A percentile compares a stretch with the other conserved stretches of the same genome.
Evolutionary conservation across 2,888 invertebrate genomes (phyloP).

Genomic region (Agrotis clavis): DNA sequence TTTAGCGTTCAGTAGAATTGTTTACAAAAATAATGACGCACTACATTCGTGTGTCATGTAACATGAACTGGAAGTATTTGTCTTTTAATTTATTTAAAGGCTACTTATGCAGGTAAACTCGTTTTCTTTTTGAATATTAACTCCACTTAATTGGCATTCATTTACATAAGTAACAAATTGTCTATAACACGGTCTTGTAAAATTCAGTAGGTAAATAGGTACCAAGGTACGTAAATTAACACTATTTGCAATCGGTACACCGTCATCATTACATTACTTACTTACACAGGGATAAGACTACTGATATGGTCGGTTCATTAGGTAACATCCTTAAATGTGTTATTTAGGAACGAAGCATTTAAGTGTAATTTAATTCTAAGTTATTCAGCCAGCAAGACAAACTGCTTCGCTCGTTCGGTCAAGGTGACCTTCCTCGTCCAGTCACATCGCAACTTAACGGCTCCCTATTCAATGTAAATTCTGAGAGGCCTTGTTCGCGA

Average conservation of each 20-base stretch:
- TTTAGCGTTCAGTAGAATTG: slow-evolving; percentile 70
- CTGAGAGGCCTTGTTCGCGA: slow-evolving; percentile 78
- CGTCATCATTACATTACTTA: slow-evolving; percentile 18
- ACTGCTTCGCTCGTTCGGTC: slow-evolving; percentile 78
- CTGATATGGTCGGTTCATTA: slow-evolving; percentile 60
- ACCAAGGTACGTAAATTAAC: neutral
- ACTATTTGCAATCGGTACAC: neutral
- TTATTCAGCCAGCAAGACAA: slow-evolving; percentile 75
- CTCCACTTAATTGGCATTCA: neutral
- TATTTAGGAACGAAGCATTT: slow-evolving; percentile 57
- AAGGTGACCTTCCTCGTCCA: slow-evolving; percentile 87
- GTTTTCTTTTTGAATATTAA: slow-evolving; percentile 5
- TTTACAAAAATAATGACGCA: slow-evolving; percentile 77
- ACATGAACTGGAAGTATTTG: slow-evolving; percentile 65
- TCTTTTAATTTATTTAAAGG: slow-evolving; percentile 9
- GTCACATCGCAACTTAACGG: slow-evolving; percentile 83
- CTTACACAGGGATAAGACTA: slow-evolving; percentile 44
- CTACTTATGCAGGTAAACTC: slow-evolving; percentile 12
- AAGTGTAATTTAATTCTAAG: slow-evolving; percentile 64
- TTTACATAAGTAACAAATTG: slow-evolving; percentile 7
- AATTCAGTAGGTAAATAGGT: neutral
- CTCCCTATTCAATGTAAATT: slow-evolving; percentile 89
- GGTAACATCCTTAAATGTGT: slow-evolving; percentile 52
- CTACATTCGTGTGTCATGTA: slow-evolving; percentile 68
- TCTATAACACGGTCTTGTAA: neutral